A percentile compares a stretch with the other conserved stretches of the same genome.
Evolutionary conservation across 2,113 vertebrate species (phyloP).

Genomic region (Epinephelus fuscoguttatus): DNA sequence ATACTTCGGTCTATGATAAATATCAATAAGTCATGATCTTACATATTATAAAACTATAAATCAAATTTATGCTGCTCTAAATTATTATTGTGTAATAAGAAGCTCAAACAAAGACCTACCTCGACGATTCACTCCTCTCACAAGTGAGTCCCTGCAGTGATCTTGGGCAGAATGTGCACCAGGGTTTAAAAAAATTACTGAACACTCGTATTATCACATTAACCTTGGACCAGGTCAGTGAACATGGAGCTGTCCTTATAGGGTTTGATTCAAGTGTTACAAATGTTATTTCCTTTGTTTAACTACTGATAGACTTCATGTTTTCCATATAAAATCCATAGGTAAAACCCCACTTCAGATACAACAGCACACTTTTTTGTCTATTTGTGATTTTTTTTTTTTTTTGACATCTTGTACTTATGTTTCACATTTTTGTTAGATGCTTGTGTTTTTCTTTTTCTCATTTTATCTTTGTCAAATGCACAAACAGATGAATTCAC

Average conservation of each 20-base stretch:
- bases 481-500: neutral
- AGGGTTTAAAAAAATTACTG: slow-evolving; percentile 25
- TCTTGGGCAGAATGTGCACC: neutral
- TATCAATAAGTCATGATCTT: neutral
- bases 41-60: neutral
- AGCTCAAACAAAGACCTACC: slow-evolving; percentile 54
- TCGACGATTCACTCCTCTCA: slow-evolving; percentile 9
- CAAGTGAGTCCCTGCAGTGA: slow-evolving; percentile 19
- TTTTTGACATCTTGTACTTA: neutral
- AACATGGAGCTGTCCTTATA: slow-evolving; percentile 35
- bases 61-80: neutral
- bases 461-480: neutral
- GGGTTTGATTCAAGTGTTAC: slow-evolving; percentile 31
- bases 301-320: neutral
- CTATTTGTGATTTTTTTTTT: neutral
- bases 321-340: neutral
- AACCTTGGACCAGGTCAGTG: slow-evolving; percentile 77
- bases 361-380: neutral
- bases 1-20: neutral
- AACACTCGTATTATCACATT: slow-evolving; percentile 65
- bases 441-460: neutral
- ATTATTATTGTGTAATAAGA: neutral
- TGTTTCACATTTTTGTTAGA: neutral
- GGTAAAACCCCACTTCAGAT: neutral
- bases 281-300: neutral